Percentiles rank a stretch among this genome's conserved stretches.
Evolutionary conservation across 1,140 invertebrate genomes (phyloP).

Genomic region (Drosophila teissieri): DNA sequence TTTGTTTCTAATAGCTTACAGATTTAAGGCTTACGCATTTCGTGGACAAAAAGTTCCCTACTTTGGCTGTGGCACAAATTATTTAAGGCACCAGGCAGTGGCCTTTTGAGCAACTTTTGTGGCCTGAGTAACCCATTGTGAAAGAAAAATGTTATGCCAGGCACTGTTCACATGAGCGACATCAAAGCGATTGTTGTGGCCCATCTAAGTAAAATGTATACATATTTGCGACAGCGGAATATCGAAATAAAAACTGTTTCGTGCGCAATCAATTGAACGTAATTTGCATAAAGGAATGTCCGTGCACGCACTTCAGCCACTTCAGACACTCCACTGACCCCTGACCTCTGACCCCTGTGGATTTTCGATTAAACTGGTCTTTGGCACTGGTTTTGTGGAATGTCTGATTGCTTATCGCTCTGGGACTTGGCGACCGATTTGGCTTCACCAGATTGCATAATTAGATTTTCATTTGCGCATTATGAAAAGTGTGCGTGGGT

Average conservation of each 20-base stretch:
- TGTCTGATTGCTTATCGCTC: constrained; percentile 50
- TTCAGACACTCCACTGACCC: neutral
- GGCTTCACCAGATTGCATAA: constrained; percentile 29
- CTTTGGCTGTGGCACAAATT: neutral
- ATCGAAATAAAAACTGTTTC: constrained; percentile 78
- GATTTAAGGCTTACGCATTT: neutral
- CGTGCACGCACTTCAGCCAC: constrained; percentile 30
- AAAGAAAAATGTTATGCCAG: constrained; percentile 61
- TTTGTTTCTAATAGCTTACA: neutral
- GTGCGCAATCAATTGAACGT: constrained; percentile 80
- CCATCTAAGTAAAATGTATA: constrained; percentile 65
- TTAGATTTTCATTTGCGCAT: constrained; percentile 73
- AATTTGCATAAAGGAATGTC: constrained; percentile 82
- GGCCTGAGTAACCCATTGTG: constrained; percentile 19
- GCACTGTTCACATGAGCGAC: constrained; percentile 70
- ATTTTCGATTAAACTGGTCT: constrained; percentile 10
- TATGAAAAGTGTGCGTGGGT: constrained; percentile 31
- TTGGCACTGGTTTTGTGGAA: constrained; percentile 2
- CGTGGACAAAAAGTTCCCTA: neutral
- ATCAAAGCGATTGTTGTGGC: constrained; percentile 62
- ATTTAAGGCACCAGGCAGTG: neutral
- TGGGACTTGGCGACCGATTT: constrained; percentile 24
- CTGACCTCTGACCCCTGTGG: neutral
- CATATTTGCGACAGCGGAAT: constrained; percentile 64
- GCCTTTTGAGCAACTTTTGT: too few species aligned